Conservation (phyloP, 2,113 vertebrate species). For the Phocoena sinus region DNA sequence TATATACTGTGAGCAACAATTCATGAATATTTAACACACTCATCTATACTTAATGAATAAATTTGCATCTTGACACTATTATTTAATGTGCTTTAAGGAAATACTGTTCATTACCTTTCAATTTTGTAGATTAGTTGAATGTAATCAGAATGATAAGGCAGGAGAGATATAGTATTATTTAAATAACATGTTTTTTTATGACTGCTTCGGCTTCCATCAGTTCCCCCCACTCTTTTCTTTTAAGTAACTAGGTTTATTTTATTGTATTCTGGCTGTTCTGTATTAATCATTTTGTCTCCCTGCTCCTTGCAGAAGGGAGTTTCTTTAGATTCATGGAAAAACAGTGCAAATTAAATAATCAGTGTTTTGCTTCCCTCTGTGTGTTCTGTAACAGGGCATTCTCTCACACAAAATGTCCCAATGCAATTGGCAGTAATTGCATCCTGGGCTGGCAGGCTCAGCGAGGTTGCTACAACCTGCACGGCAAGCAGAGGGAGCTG, state of each 20-base stretch:
- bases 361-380: constrained; percentile 59
- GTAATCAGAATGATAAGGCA: constrained; percentile 83
- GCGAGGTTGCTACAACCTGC: not conserved
- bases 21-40: constrained; percentile 88
- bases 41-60: constrained; percentile 90
- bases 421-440: not conserved
- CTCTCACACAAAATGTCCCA: not conserved
- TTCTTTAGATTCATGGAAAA: constrained; percentile 56
- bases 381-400: not conserved
- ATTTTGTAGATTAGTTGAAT: constrained; percentile 82
- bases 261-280: not conserved
- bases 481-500: not conserved
- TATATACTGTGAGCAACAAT: constrained; percentile 83
- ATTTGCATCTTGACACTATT: constrained; percentile 88
- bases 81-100: constrained; percentile 87
- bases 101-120: constrained; percentile 86
- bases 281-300: not conserved
- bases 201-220: constrained; percentile 32
- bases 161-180: constrained; percentile 69
- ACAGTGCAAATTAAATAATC: constrained; percentile 72
- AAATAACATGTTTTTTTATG: constrained; percentile 63
- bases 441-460: not conserved
- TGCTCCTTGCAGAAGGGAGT: constrained; percentile 30
- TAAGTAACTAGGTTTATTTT: constrained; percentile 29
- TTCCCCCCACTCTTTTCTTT: not conserved